phyloP scores from a whole-genome alignment of 1,140 invertebrate genomes.

The Nylanderia fulva region DNA sequence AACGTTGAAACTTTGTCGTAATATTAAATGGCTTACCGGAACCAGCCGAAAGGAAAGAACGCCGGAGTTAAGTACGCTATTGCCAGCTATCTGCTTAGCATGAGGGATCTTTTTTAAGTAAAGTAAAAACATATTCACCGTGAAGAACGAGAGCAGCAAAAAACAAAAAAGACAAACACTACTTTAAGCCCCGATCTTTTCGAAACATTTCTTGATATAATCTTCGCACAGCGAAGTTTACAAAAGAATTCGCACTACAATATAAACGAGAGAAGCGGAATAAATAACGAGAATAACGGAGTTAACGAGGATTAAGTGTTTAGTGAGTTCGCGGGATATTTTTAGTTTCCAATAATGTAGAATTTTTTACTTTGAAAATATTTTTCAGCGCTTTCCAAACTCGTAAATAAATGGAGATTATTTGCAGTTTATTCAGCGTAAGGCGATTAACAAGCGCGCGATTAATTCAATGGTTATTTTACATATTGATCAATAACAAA shows the following conservation, averaged over 20 bases:
- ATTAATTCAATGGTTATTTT: not conserved
- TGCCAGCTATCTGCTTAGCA: conserved; percentile 37
- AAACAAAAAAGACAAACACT: not conserved
- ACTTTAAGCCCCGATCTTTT: conserved; percentile 21
- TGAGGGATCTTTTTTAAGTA: conserved; percentile 33
- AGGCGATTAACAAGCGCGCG: not conserved
- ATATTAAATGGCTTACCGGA: conserved; percentile 57
- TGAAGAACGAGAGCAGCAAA: not conserved
- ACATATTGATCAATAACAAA: not conserved
- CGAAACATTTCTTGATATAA: conserved; percentile 37
- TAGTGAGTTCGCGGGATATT: not conserved
- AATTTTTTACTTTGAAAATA: not conserved
- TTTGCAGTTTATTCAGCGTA: not conserved
- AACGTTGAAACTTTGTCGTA: conserved; percentile 45
- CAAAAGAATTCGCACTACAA: conserved; percentile 21
- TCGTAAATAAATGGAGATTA: not conserved
- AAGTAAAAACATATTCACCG: conserved; percentile 31
- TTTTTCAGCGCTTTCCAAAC: not conserved
- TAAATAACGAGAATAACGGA: conserved; percentile 35
- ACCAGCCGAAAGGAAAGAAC: not conserved
- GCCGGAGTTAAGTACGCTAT: not conserved
- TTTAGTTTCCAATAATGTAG: conserved; percentile 9
- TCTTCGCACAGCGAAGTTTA: not conserved
- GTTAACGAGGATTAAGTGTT: conserved; percentile 35
- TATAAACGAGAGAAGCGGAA: not conserved